Evolutionary conservation across 2,888 invertebrate genomes (phyloP).

Genomic region (Macaria notata): DNA sequence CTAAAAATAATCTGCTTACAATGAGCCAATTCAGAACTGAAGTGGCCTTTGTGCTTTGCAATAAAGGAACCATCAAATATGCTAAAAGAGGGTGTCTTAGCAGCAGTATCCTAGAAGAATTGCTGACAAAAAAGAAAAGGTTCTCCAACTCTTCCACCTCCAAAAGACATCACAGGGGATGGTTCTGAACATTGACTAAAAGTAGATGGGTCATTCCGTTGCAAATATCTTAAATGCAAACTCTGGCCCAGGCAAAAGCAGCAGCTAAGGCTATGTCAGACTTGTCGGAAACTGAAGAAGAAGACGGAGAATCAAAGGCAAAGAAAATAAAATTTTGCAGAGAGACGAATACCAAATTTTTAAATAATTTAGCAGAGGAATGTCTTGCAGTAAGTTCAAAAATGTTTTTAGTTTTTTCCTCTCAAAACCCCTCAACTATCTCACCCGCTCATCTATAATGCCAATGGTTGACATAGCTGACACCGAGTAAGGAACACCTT

Average conservation of each 20-base stretch:
- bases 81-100: conserved; percentile 48
- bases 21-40: conserved; percentile 41
- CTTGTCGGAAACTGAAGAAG: conserved; percentile 11
- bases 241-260: conserved; percentile 10
- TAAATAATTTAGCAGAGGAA: conserved; percentile 1
- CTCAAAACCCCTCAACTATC: not conserved
- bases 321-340: conserved; percentile 4
- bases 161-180: conserved; percentile 52
- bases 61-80: conserved; percentile 46
- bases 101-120: conserved; percentile 43
- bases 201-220: conserved; percentile 49
- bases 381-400: conserved; percentile 6
- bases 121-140: conserved; percentile 48
- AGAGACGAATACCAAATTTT: conserved; percentile 6
- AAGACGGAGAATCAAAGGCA: conserved; percentile 2
- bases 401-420: conserved; percentile 3
- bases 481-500: too few relatives aligned
- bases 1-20: conserved; percentile 48
- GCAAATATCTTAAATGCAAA: conserved; percentile 49
- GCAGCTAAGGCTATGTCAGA: conserved; percentile 10
- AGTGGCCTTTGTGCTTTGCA: conserved; percentile 51
- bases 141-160: conserved; percentile 48
- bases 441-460: not conserved
- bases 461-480: too few relatives aligned
- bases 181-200: conserved; percentile 51